A percentile compares a stretch with the other conserved stretches of the same genome.
Evolutionary conservation across 2,888 invertebrate species (phyloP).

Genomic region (Horisme vitalbata): DNA sequence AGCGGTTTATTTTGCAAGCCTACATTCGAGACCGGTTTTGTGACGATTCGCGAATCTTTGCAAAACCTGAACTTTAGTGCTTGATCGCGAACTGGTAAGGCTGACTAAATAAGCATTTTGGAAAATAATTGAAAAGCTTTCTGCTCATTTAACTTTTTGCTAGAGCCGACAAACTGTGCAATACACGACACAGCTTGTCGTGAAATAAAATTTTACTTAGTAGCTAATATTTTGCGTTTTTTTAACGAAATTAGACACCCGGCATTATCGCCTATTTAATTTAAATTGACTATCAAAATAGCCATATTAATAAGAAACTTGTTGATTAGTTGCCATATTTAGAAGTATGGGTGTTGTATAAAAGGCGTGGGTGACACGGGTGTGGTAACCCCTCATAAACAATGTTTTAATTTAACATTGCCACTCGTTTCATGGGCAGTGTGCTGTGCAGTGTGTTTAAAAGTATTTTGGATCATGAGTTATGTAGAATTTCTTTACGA

Average conservation of each 20-base stretch:
- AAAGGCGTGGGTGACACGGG: constrained; percentile 64
- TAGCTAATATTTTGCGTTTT: too few relatives aligned
- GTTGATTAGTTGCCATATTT: constrained; percentile 38
- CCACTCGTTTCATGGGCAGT: constrained; percentile 53
- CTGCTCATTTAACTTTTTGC: too few relatives aligned
- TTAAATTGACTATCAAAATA: constrained; percentile 22
- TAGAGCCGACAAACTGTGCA: too few relatives aligned
- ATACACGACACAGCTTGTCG: too few relatives aligned
- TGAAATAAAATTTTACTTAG: too few relatives aligned
- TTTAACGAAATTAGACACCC: background rate
- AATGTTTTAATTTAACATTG: constrained; percentile 55
- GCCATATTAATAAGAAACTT: constrained; percentile 32
- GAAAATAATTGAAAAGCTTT: too few relatives aligned
- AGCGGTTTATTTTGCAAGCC: constrained; percentile 71
- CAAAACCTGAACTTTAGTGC: constrained; percentile 31
- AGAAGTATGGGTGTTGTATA: constrained; percentile 32
- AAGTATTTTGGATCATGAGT: constrained; percentile 52
- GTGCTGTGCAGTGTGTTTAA: constrained; percentile 46
- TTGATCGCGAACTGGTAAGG: constrained; percentile 13
- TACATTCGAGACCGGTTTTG: constrained; percentile 71
- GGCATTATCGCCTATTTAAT: constrained; percentile 14
- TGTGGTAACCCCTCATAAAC: constrained; percentile 60
- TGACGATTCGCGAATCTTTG: constrained; percentile 55
- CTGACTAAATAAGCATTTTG: too few relatives aligned
- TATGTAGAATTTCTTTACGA: constrained; percentile 72